Base-by-base conservation (phyloP, 2,113 vertebrate genomes). In the Charina bottae region DNA sequence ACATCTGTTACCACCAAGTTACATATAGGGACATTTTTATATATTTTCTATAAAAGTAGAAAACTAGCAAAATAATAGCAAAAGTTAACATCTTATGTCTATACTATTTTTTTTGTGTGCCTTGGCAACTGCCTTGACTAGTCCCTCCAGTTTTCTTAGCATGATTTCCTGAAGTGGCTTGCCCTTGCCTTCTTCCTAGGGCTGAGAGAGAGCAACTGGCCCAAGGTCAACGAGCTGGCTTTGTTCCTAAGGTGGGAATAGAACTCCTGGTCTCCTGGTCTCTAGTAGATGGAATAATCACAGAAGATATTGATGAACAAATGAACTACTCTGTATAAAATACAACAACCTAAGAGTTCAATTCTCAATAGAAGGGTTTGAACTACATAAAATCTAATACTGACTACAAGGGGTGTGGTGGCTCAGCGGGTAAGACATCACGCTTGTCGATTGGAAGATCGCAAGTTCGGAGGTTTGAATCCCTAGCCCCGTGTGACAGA, bases 1-100 rank as follows among this genome's bases (percentile, higher is more conserved):
- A 42, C 5, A 92, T 62, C 54, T 64, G 23, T 37, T 53, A 55
- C 17, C 59, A 62, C 21, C 42, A 92, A 83, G 24, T 58, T 9
- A 13, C 78, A 59, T 88, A 33, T 53, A 53, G 33, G 64, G 42
- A n/a, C 17, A 58, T 83, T 83, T 6, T 88, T 17, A 59, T 55
- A 23, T 4, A 87, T 56, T 88, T 88, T 58, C 84, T 59, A 59
- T n/a, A 85, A 21, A 62, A 60, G 24, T 85, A 83, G 28, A 46
- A 19, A 28, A 56, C 2, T 15, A 13, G 64, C 12, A 33, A 49
- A 88, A 83, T 59, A 87, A 49, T 24, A 87, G 53, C 1, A 42
- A n/a, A 86, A 91, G 60, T 56, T 72, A n/a, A 33, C 42, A 91
- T 42, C 42, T 59, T 53, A 83, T 88, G 88, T 88, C 58, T 11